Evolutionary conservation across 1,140 invertebrate species (phyloP), one percentile per base, ranked within the genome.

Genomic region (Zaprionus ghesquierei): DNA sequence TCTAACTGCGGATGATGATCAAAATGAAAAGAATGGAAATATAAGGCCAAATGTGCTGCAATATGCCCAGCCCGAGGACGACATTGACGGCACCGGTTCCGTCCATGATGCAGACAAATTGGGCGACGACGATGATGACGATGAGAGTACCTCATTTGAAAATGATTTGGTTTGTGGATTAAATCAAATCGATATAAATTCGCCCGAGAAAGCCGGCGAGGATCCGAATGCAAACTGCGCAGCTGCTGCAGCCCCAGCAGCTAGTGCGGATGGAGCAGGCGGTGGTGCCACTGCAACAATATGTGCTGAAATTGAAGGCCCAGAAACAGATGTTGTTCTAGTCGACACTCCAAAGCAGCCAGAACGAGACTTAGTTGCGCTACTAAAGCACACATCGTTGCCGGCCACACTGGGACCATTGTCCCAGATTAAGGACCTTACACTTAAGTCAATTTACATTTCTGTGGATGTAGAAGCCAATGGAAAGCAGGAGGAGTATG

Each of bases 261-360:
- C 65, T 93, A 94, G 96, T 94, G 94, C 95, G 27, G 74, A 79
- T 35, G 94, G 93, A 9, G 94, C 94, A 92, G 54, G 92, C 85
- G 85, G 60, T 1, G 75, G 94, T 35, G 93, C 94, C 72, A 94
- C 75, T 6, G 94, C 94, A 3, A 91, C 93, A 18, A 94, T 95
- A 22, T 94, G 94, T 8, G 95, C 95, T 0, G 95, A 96, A 92
- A 95, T 95, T 25, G 95, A 95, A 87, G 94, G 93, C 10, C 94
- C 95, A 54, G 95, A 95, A 85, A 94, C 93, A 29, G 95, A 95
- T 90, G 93, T 95, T 1, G 94, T 95, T 8, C 94, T 93, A 25
- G 94, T 96, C 20, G 95, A 96, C 69, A 94, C 94, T n/a, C 95
- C 95, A 0, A 93, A 93, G 1, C 92, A 93, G 38, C 94, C 95